Base-by-base conservation (phyloP, 2,797 vertebrate species). In the Coranthus polyacanthus region DNA sequence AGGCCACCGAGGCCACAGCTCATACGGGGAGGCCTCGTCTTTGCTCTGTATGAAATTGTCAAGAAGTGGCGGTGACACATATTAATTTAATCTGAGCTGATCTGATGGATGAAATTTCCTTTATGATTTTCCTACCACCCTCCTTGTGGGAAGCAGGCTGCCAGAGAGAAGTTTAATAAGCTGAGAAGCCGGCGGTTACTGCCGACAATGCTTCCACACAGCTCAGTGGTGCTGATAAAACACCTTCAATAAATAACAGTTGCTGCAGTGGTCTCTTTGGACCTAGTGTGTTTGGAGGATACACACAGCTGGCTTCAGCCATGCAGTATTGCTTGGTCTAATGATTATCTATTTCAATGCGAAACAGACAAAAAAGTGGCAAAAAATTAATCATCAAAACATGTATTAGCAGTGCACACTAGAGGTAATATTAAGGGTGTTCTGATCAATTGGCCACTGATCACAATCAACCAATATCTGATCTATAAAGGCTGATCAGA, bases 31-130 rank as follows among this genome's bases (percentile, higher is more conserved):
- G 68, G 72, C 80, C 83, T 87, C 88, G 26, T 45, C 53, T 52
- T 59, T 6, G 54, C 90, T 82, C 89, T 87, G 78, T 90, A 93
- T 94, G 94, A 93, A 93, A 91, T 91, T 94, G 88, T 94, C 91
- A 93, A 80, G 60, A 90, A 91, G 76, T 91, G 83, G 88, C 91
- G 86, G 81, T 94, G 93, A 94, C 92, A 93, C 87, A 84, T 93
- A 92, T 95, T 95, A 93, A 95, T 95, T 95, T 95, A 72, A 92
- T 94, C 91, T 84, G 88, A 90, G 92, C 90, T 79, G 90, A 69
- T 63, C 61, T 95, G 93, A 94, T 94, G 84, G 91, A 95, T 95
- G 92, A 89, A 92, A 90, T 94, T 92, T 93, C 90, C 86, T 93
- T 92, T 92, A 89, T 93, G 93, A 94, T 81, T 75, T 75, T 65